Base-by-base conservation (phyloP, 2,113 vertebrate genomes). In the Rhynchopsitta pachyrhyncha region DNA sequence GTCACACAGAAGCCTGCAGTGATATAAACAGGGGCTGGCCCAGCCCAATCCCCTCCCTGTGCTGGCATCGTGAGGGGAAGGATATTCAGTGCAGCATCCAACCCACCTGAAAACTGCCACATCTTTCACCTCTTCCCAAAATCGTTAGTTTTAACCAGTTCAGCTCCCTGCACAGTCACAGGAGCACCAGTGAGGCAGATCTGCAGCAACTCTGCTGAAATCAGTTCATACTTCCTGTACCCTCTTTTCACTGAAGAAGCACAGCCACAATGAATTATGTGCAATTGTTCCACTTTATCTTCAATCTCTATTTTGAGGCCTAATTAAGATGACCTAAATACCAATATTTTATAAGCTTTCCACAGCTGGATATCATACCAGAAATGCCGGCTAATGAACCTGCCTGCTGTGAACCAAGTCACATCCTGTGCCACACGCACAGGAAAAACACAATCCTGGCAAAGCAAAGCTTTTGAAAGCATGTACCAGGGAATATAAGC, bases 281-380 rank as follows among this genome's bases (percentile, higher is more conserved):
- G 62, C 44, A 92, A 88, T 86, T 94, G 78, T 60, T 93, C 69
- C 57, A 78, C 44, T 84, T 82, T 11, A 93, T 87, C 83, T 83
- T 70, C 86, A 68, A 89, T 84, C 89, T 91, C 68, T 86, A 68
- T 71, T 96, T 84, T 9, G 1, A 92, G 37, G 64, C 24, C 76
- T 96, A 96, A 95, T 93, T 93, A 95, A 75, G 93, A 90, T 94
- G 95, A 95, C 95, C 93, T 93, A 90, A 94, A 95, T 94, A 86
- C 73, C 57, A 94, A 12, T 74, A 86, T 63, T 94, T 77, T 77
- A 64, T 92, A 93, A 95, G 80, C 66, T 86, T 68, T 86, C 37
- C 92, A 89, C 95, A 97, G 95, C 92, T 96, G 90, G 86, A 89
- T 93, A 71, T 82, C 75, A 62, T 29, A 69, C 47, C 59, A 94